These are phyloP conservation scores for Drosophila asahinai DNA, from an alignment of 1,140 invertebrate species.

Conservation along the genomic window DNA sequence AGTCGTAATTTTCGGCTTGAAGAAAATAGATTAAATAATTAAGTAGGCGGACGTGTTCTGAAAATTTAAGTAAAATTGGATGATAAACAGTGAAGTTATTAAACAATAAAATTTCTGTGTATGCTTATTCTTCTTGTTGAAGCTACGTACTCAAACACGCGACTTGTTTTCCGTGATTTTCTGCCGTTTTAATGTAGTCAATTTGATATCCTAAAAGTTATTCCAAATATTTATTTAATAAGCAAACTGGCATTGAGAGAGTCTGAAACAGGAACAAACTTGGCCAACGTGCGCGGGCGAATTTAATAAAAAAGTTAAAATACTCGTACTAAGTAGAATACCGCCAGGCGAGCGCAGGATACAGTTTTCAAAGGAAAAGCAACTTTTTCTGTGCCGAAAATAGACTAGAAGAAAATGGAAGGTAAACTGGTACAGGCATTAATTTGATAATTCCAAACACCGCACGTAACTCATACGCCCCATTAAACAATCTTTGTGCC, in stretches of 20 bases:
- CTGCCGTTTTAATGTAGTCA: constrained; percentile 23
- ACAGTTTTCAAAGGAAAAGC: constrained; percentile 33
- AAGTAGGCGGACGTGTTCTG: too few relatives aligned
- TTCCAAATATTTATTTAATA: constrained; percentile 73
- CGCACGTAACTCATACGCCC: constrained; percentile 62
- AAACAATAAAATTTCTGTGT: too few relatives aligned
- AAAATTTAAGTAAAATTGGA: too few relatives aligned
- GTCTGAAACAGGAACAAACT: constrained; percentile 43
- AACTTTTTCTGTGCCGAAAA: constrained; percentile 34
- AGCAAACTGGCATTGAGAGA: constrained; percentile 54
- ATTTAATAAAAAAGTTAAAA: constrained; percentile 74
- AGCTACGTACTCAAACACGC: too few relatives aligned
- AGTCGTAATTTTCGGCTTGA: too few relatives aligned
- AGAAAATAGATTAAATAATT: too few relatives aligned
- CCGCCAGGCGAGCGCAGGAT: constrained; percentile 1
- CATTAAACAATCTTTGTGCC: constrained; percentile 57
- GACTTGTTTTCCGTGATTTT: constrained; percentile 1
- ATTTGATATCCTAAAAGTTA: constrained; percentile 57
- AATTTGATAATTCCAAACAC: constrained; percentile 58
- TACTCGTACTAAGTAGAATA: constrained; percentile 51
- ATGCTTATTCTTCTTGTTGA: too few relatives aligned
- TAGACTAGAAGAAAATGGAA: constrained; percentile 9
- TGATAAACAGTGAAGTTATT: too few relatives aligned
- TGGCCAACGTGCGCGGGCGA: constrained; percentile 32
- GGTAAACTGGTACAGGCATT: constrained; percentile 34